Evolutionary conservation across 2,797 vertebrate species (phyloP).

Genomic region (Euthynnus affinis): DNA sequence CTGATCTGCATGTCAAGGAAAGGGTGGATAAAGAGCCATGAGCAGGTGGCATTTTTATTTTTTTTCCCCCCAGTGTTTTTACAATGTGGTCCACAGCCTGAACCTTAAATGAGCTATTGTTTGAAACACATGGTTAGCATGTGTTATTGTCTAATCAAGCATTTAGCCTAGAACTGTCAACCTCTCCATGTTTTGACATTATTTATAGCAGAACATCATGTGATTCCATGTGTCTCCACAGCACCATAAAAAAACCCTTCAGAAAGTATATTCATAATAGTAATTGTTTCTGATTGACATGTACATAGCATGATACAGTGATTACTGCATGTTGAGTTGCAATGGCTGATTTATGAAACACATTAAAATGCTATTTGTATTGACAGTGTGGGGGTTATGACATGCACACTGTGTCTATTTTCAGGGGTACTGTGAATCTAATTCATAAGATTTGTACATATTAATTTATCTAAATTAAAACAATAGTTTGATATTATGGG

Average conservation of each 20-base stretch:
- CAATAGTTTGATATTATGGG: too few species aligned
- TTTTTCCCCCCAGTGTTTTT: not conserved
- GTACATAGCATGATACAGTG: not conserved
- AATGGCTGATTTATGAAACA: slow-evolving; percentile 9
- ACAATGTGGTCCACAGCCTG: not conserved
- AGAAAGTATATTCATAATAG: slow-evolving; percentile 3
- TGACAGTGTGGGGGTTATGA: slow-evolving; percentile 1
- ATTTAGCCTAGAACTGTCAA: slow-evolving; percentile 4
- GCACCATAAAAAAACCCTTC: not conserved
- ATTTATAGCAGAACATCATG: slow-evolving; percentile 3
- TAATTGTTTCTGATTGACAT: not conserved
- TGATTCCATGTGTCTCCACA: slow-evolving; percentile 16
- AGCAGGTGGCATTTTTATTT: slow-evolving; percentile 5
- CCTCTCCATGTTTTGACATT: slow-evolving; percentile 1
- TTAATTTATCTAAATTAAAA: not conserved
- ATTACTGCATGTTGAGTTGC: slow-evolving; percentile 4
- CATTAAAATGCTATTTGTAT: slow-evolving; percentile 21
- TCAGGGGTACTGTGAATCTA: not conserved
- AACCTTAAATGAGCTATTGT: not conserved
- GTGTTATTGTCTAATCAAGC: slow-evolving; percentile 15
- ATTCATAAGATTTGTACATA: not conserved
- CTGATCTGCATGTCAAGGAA: slow-evolving; percentile 10
- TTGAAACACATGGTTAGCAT: slow-evolving; percentile 20
- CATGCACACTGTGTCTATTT: not conserved
- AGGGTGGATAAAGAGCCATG: not conserved